Base-by-base conservation (phyloP, 2,888 invertebrate species). In the Cephus runcator region DNA sequence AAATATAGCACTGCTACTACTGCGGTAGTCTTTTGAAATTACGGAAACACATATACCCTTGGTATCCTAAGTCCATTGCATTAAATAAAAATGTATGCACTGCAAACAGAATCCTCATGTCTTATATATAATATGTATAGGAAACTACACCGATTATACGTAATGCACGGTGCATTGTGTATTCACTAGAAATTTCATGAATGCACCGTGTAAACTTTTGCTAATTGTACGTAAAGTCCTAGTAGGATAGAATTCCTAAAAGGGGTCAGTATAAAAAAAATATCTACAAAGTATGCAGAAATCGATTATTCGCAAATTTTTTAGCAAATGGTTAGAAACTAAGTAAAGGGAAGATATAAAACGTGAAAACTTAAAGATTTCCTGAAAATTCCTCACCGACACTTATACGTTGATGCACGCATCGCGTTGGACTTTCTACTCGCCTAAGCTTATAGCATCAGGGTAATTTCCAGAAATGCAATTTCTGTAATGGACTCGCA, bases 391-490 rank as follows among this genome's bases (percentile, higher is more conserved):
- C 2, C 23, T 56, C 23, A 2, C 56, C 23, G 9, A 56, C 56
- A 23, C 23, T 23, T 56, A 6, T 9, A 56, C 9, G 9, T 56
- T 23, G 6, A 56, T 9, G 56, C 56, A 56, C 23, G 56, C 56
- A 56, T 23, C 23, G 23, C 23, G 3, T 23, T 56, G 56, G 71
- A 71, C 71, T 71, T 71, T 71, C 71, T 71, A 71, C 31, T 71
- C 71, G 71, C 23, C 31, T 71, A 31, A 71, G 71, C 71, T 71
- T 71, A 36, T 74, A 23, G 74, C 35, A 23, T 35, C 74, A 36
- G 36, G n/a, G 74, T 74, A 74, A 36, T 74, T 74, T 74, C 74
- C 9, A 74, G 74, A 74, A 74, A 74, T 34, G 74, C 74, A 36
- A 35, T 74, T 74, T 74, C 74, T 34, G 74, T 36, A 36, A 74